Percentiles rank a stretch among this genome's conserved stretches.
Evolutionary conservation across 1,140 invertebrate species (phyloP).

Genomic region (Trichonephila clavipes): DNA sequence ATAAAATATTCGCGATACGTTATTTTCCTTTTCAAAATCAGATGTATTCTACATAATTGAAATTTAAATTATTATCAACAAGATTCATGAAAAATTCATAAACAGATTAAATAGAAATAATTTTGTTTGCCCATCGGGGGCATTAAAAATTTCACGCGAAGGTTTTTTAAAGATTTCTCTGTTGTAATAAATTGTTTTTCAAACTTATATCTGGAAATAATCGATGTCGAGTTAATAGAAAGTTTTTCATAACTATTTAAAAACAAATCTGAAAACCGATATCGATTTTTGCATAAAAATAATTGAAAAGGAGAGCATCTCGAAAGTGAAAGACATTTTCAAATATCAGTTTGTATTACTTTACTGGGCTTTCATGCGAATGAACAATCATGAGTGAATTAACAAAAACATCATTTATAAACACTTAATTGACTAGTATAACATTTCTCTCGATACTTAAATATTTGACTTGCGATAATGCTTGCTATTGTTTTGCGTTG

Average conservation of each 20-base stretch:
- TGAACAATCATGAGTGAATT: no score
- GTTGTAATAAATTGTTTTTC: background rate
- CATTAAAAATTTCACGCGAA: background rate
- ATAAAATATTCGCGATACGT: background rate
- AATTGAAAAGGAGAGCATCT: background rate
- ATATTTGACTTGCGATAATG: no score
- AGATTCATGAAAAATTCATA: constrained; percentile 20
- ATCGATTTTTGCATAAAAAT: background rate
- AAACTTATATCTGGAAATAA: background rate
- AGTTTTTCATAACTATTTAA: background rate
- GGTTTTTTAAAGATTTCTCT: background rate
- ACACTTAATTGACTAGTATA: no score
- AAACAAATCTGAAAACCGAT: background rate
- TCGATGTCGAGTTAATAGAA: background rate
- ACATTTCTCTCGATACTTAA: no score
- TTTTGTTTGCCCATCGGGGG: background rate
- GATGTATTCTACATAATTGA: background rate
- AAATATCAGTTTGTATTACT: background rate
- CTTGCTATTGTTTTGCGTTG: no score
- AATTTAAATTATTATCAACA: constrained; percentile 40
- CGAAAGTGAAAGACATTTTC: background rate
- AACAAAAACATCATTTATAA: no score
- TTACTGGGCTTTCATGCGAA: no score
- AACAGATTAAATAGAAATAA: constrained; percentile 7
- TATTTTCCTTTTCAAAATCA: background rate